Conservation (phyloP, 2,113 vertebrate genomes). For the Poecilia latipinna region DNA sequence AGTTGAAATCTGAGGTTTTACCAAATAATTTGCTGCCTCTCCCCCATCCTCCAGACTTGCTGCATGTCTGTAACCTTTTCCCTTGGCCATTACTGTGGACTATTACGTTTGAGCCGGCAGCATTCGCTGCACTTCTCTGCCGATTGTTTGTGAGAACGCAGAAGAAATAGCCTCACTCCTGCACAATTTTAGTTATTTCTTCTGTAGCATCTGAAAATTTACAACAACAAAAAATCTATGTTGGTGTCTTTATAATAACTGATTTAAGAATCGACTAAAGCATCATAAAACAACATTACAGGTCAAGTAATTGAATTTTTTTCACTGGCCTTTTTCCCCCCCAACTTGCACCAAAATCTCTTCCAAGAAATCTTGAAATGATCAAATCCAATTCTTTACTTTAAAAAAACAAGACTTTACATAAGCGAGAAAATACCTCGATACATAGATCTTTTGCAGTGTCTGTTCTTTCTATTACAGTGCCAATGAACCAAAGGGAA, state of each 20-base stretch:
- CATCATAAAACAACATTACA: background rate
- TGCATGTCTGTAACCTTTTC: background rate
- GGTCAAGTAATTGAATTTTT: background rate
- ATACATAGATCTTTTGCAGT: background rate
- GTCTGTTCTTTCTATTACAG: background rate
- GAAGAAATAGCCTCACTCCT: background rate
- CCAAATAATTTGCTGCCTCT: background rate
- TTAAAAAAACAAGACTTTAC: background rate
- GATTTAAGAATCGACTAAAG: background rate
- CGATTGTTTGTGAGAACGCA: background rate
- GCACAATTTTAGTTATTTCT: background rate
- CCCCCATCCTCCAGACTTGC: background rate
- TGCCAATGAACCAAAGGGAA: background rate
- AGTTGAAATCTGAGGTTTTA: background rate
- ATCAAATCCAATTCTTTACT: background rate
- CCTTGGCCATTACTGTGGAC: background rate
- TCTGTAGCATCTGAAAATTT: background rate
- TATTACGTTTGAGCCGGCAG: background rate
- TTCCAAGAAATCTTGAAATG: background rate
- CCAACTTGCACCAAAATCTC: too few species aligned
- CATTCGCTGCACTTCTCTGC: background rate
- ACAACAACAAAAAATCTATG: background rate
- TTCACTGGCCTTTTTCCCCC: background rate
- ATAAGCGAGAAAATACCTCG: background rate
- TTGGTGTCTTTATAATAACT: background rate